These are phyloP conservation scores for Notothenia coriiceps DNA, from an alignment of 2,113 vertebrate species.

Conservation along the genomic window DNA sequence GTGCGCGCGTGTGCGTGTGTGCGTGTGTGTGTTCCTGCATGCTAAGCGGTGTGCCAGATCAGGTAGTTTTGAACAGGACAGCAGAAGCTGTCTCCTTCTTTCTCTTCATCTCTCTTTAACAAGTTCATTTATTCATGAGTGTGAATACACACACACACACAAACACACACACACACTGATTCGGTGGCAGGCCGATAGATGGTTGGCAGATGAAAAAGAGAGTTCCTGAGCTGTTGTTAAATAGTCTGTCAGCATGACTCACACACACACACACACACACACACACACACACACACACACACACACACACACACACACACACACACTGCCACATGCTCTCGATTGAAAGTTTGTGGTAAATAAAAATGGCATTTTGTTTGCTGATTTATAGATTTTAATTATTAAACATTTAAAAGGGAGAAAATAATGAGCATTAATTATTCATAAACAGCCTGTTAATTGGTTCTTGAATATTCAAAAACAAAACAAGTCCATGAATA, in stretches of 20 bases:
- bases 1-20: constrained; percentile 22
- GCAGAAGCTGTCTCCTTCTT: constrained; percentile 73
- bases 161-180: constrained; percentile 37
- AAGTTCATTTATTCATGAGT: constrained; percentile 80
- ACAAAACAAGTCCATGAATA: constrained; percentile 76
- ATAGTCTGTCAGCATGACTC: constrained; percentile 62
- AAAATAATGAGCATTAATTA: constrained; percentile 79
- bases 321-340: constrained; percentile 10
- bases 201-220: constrained; percentile 74
- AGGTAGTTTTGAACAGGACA: constrained; percentile 78
- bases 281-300: constrained; percentile 26
- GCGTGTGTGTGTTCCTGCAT: constrained; percentile 49
- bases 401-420: constrained; percentile 72
- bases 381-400: constrained; percentile 78
- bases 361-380: constrained; percentile 67
- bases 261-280: constrained; percentile 26
- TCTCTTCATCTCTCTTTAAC: constrained; percentile 79
- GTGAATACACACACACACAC: constrained; percentile 24
- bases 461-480: constrained; percentile 79
- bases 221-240: constrained; percentile 75
- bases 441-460: constrained; percentile 75
- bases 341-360: constrained; percentile 20
- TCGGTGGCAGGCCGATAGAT: constrained; percentile 66
- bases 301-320: constrained; percentile 18
- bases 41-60: constrained; percentile 62